Base-by-base conservation (phyloP, 2,888 invertebrate species). In the Coremacera marginata region DNA sequence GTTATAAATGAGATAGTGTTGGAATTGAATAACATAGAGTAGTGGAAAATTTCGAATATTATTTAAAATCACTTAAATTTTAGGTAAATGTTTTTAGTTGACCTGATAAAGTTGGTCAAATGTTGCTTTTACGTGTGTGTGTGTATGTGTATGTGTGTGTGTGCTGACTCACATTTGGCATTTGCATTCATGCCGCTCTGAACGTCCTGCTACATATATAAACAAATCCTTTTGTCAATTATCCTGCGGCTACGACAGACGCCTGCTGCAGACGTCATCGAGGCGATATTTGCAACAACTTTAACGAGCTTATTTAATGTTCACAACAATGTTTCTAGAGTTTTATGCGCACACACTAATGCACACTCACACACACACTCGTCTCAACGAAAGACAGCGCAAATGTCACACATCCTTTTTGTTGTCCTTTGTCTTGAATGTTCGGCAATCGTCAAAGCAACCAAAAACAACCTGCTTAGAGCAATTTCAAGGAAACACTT, bases 181-280 rank as follows among this genome's bases (percentile, higher is more conserved):
- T 68, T 22, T 49, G 8, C 11, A 22, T 19, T 11, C 67, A 67
- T 4, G 22, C 2, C 14, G 25, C 25, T 19, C 27, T 22, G 37
- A 25, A 1, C 51, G 49, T 49, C 22, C 25, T 3, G 22, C 22
- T 67, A 25, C 44, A 22, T 19, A 37, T 19, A 27, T 34, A 73
- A 73, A 74, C 72, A 78, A 77, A 76, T 79, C 77, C 76, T 79
- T 80, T 79, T 79, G 80, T 78, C 79, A 81, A 79, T 81, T 80
- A 60, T 68, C 79, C 78, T 78, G 31, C 73, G 77, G 77, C 80
- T 76, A 68, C 70, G 62, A 44, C 70, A 70, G 49, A 60, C 37
- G 63, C 27, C 73, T 71, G 72, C 65, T 73, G 60, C 71, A 79
- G 80, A 79, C 78, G 78, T 79, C 79, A 77, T 77, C 70, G 63